Evolutionary conservation across 2,797 vertebrate genomes (phyloP).

Genomic region (Dromococcyx pavoninus): DNA sequence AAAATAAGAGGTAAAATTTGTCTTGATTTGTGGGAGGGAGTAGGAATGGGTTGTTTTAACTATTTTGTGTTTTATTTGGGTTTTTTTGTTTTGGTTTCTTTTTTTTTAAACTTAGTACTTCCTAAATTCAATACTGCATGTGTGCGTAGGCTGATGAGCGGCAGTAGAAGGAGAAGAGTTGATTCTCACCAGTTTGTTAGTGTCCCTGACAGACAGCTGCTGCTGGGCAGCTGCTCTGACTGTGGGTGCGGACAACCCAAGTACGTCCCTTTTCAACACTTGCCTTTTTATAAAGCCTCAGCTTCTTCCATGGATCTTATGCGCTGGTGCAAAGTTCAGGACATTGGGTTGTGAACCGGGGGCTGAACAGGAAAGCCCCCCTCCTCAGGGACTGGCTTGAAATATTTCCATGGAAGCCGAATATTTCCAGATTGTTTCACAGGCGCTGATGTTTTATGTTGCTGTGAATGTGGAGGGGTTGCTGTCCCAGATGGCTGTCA

Average conservation of each 20-base stretch:
- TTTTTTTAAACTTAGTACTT: neutral
- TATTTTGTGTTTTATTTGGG: neutral
- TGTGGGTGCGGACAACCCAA: neutral
- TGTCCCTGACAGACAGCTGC: neutral
- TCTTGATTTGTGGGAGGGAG: neutral
- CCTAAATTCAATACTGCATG: neutral
- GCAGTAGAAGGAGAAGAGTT: neutral
- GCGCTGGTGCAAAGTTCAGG: neutral
- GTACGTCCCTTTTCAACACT: neutral
- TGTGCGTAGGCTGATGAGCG: neutral
- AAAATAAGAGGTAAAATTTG: neutral
- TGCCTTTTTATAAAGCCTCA: neutral
- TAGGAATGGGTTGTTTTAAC: neutral
- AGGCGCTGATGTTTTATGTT: neutral
- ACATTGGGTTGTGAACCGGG: neutral
- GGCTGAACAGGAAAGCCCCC: neutral
- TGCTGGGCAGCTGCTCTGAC: neutral
- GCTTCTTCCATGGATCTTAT: neutral
- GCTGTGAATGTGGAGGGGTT: neutral
- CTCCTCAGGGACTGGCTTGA: neutral
- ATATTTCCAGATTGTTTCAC: conserved; percentile 30
- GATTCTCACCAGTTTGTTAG: neutral
- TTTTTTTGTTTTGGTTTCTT: no score
- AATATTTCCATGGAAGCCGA: neutral
- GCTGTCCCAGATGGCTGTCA: conserved; percentile 40